Conservation (phyloP, 2,888 invertebrate species). For the Neuroscelio doddi region DNA sequence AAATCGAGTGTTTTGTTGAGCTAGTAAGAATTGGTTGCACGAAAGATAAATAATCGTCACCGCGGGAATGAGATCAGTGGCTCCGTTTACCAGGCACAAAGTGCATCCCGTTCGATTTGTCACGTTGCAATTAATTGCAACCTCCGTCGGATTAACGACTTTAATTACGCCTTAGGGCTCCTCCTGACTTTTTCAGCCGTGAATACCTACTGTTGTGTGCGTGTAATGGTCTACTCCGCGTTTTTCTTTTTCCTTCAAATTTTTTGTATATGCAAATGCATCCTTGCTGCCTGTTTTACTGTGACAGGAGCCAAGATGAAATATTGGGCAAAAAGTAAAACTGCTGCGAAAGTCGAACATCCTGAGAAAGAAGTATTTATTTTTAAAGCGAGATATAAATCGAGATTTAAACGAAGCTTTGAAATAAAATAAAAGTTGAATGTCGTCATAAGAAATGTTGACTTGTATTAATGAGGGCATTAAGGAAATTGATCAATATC, state of each 20-base stretch:
- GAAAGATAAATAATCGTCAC: slow-evolving; percentile 48
- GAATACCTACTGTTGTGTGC: slow-evolving; percentile 29
- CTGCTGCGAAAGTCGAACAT: slow-evolving; percentile 39
- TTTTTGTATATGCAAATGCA: slow-evolving; percentile 44
- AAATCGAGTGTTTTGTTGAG: slow-evolving; percentile 32
- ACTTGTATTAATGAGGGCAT: slow-evolving; percentile 31
- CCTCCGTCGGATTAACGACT: slow-evolving; percentile 58
- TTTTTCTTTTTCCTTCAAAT: slow-evolving; percentile 5
- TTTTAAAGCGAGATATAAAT: slow-evolving; percentile 40
- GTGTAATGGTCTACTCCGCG: slow-evolving; percentile 21
- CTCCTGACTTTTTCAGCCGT: slow-evolving; percentile 24
- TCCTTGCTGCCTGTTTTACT: slow-evolving; percentile 45
- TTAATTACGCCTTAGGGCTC: slow-evolving; percentile 51
- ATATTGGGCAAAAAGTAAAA: slow-evolving; percentile 42
- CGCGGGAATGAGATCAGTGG: slow-evolving; percentile 45
- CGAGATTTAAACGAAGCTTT: slow-evolving; percentile 32
- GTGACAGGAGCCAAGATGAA: slow-evolving; percentile 44
- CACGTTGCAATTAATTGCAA: slow-evolving; percentile 62
- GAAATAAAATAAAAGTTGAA: slow-evolving; percentile 19
- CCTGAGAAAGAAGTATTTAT: slow-evolving; percentile 37
- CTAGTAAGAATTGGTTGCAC: slow-evolving; percentile 43
- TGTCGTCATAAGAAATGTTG: slow-evolving; percentile 9
- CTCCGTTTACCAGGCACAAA: slow-evolving; percentile 39
- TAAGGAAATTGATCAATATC: slow-evolving; percentile 32
- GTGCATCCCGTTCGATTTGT: slow-evolving; percentile 54